Base-by-base conservation (phyloP, 2,113 vertebrate species). In the Willisornis vidua region DNA sequence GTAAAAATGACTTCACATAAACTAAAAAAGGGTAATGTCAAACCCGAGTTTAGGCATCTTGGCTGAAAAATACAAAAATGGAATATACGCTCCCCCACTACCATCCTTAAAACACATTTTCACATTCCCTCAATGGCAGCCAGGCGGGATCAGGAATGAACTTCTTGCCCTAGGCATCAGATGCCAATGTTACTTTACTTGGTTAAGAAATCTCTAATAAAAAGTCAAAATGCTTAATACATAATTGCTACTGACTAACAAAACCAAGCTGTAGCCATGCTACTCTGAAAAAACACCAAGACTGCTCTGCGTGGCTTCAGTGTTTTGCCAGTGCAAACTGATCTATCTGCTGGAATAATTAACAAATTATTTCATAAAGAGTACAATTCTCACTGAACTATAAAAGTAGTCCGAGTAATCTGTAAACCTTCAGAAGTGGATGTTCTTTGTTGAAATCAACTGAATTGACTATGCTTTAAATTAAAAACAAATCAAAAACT, bases 111-210 rank as follows among this genome's bases (percentile, higher is more conserved):
- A n/a, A 28, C 48, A 5, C 31, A 43, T 74, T 67, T 76, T 86
- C 31, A 20, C 11, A 14, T 57, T 74, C 15, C 29, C 9, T 41
- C 3, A 3, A 3, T 4, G 20, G 14, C 14, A 91, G 29, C 19
- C 31, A 39, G 26, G 31, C 6, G 83, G 35, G 20, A 79, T 51
- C 16, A 55, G 37, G 51, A 85, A 75, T 7, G 0, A 87, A 79
- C 7, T 58, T 62, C n/a, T 55, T 52, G 49, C 18, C 66, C 17
- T 22, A 52, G 18, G 6, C 48, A 20, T 51, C 19, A 43, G 41
- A 57, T 0, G 1, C 13, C 35, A 83, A 1, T 0, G 3, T 68
- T 49, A 39, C 12, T 62, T 76, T 31, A 45, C 5, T 28, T 46
- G 20, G 19, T 80, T 77, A 80, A 4, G 11, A 82, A 80, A 14